phyloP scores from a whole-genome alignment of 2,113 vertebrate genomes.

The Shinisaurus crocodilurus region DNA sequence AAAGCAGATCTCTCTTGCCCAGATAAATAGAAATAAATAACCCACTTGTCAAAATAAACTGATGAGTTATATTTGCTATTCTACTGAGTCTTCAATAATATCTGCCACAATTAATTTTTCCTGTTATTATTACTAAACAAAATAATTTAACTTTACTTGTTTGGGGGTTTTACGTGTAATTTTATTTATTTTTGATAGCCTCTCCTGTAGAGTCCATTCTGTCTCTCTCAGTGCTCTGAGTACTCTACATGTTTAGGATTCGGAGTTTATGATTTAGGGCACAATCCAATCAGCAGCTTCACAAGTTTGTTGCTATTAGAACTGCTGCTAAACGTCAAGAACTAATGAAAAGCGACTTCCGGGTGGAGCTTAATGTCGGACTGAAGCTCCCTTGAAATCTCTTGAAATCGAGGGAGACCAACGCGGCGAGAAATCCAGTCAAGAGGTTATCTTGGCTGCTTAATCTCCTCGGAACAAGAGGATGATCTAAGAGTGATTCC shows the following conservation, averaged over 20 bases:
- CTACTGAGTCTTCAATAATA: conserved; percentile 44
- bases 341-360: no score
- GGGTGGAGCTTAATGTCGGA: no score
- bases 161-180: not conserved
- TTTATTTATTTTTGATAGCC: not conserved
- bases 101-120: conserved; percentile 41
- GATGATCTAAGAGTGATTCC: no score
- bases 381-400: no score
- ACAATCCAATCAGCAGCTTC: not conserved
- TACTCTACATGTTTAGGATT: no score
- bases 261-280: no score
- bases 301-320: not conserved
- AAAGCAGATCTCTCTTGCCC: conserved; percentile 36
- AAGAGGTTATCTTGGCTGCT: no score
- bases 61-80: conserved; percentile 15
- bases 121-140: conserved; percentile 22
- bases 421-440: no score
- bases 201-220: not conserved
- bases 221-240: not conserved
- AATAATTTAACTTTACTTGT: not conserved
- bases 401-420: no score
- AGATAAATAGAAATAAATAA: conserved; percentile 47
- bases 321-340: not conserved
- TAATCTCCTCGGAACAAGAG: no score
- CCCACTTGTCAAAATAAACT: conserved; percentile 51